Conservation (phyloP, 2,113 vertebrate species). For the Beaufortia kweichowensis region DNA sequence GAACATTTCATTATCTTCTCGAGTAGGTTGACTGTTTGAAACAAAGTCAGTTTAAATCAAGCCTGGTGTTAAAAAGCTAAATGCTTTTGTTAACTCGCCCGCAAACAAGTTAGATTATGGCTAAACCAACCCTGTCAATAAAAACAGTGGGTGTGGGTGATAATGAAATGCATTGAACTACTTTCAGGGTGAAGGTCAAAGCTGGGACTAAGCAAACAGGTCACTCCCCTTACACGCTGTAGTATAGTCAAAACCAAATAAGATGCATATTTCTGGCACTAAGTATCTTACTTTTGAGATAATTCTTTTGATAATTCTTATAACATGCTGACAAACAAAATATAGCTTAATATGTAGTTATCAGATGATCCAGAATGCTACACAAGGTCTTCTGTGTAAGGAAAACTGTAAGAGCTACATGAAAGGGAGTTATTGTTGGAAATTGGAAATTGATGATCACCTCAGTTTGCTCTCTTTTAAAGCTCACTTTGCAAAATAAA, state of each 20-base stretch:
- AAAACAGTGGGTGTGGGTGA: neutral
- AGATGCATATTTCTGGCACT: neutral
- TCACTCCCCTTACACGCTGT: neutral
- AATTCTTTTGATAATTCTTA: too few relatives aligned
- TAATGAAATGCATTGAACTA: constrained; percentile 14
- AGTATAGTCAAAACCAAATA: constrained; percentile 1
- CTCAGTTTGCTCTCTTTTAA: too few relatives aligned
- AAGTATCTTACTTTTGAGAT: too few relatives aligned
- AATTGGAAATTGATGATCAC: too few relatives aligned
- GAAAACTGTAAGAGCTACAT: too few relatives aligned
- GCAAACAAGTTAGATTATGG: neutral
- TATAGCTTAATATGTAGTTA: too few relatives aligned
- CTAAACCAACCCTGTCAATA: neutral
- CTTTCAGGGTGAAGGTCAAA: constrained; percentile 7
- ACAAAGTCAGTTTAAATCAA: neutral
- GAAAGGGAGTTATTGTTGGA: too few relatives aligned
- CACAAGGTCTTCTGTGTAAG: too few relatives aligned
- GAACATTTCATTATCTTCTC: neutral
- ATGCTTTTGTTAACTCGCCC: neutral
- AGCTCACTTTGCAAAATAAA: too few relatives aligned
- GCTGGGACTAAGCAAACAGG: neutral
- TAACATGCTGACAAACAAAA: too few relatives aligned
- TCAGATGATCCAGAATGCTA: too few relatives aligned
- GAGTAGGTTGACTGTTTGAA: neutral
- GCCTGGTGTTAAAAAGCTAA: constrained; percentile 9